Evolutionary conservation across 2,797 vertebrate species (phyloP), one percentile per base, ranked within the genome.

Genomic region (Amazona ochrocephala): DNA sequence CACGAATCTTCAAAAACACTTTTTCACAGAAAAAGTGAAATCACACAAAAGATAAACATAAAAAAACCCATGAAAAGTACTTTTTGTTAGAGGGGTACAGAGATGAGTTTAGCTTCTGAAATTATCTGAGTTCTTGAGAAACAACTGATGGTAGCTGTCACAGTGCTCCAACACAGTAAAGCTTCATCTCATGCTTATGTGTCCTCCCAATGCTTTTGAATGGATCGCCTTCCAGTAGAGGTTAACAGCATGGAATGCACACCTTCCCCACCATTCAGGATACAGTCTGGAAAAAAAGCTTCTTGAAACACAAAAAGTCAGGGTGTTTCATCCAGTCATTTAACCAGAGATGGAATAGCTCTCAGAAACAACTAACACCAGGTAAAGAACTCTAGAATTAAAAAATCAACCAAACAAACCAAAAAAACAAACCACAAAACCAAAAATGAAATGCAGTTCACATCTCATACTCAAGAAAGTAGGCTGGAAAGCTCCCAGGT

Each of bases 231-330:
- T 34, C 30, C 0, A 5, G 51, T 0, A 68, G 13, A 30, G 58
- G 7, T 16, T 12, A 64, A 67, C 29, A 12, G 13, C 0, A 1
- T 2, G 15, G 18, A 60, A 15, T 0, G 13, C 11, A 1, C 17
- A 34, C 37, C 19, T 60, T 34, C 22, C 27, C 24, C 42, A 48
- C 1, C 0, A 30, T 66, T 68, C 14, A 18, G 29, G 48, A 37
- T 0, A 0, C 29, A 42, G 20, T 11, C 41, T n/a, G 41, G 26
- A 41, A 16, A 64, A 70, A 81, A 12, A 74, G 22, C 6, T 10
- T 7, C 42, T 24, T 58, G 54, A 74, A 87, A 58, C 7, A 20
- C 12, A 70, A 23, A 61, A 75, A n/a, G 72, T 45, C 47, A 20
- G 14, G 53, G 47, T 75, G 17, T 21, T 72, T 56, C 7, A 42